Conservation (phyloP, 2,113 vertebrate genomes). For the Myiopsitta monachus region DNA sequence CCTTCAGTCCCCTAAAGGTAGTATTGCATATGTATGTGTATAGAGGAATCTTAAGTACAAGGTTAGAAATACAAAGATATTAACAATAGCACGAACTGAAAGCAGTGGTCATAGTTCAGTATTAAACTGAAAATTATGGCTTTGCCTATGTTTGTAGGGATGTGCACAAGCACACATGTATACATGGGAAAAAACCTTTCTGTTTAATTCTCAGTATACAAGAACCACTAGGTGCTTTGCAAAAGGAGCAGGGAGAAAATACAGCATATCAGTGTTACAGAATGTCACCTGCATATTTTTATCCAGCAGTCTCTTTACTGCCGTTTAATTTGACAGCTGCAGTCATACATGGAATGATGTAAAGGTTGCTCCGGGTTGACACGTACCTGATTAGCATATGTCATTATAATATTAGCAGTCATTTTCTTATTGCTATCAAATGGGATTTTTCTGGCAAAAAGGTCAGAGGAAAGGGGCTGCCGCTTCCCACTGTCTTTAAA, state of each 20-base stretch:
- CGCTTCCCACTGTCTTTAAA: not conserved
- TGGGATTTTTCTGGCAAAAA: conserved; percentile 9
- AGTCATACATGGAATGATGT: not conserved
- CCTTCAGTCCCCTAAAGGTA: not conserved
- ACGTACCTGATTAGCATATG: not conserved
- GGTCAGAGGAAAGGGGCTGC: not conserved
- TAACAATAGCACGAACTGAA: not conserved
- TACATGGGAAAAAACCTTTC: not conserved
- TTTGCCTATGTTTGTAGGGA: not conserved
- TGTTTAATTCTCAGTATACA: not conserved
- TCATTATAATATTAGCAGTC: not conserved
- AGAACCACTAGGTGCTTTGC: not conserved
- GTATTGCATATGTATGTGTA: not conserved
- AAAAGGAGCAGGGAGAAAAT: not conserved
- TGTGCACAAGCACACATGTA: not conserved
- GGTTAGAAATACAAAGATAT: not conserved
- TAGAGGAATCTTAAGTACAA: not conserved
- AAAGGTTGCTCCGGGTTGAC: not conserved
- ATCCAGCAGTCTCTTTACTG: not conserved
- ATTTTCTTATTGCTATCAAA: not conserved
- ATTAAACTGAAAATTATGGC: not conserved
- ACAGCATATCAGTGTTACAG: not conserved
- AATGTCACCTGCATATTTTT: not conserved
- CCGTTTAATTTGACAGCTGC: not conserved
- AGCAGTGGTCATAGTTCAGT: not conserved